Base-by-base conservation (phyloP, 2,797 vertebrate species). In the Clarias pachynema region DNA sequence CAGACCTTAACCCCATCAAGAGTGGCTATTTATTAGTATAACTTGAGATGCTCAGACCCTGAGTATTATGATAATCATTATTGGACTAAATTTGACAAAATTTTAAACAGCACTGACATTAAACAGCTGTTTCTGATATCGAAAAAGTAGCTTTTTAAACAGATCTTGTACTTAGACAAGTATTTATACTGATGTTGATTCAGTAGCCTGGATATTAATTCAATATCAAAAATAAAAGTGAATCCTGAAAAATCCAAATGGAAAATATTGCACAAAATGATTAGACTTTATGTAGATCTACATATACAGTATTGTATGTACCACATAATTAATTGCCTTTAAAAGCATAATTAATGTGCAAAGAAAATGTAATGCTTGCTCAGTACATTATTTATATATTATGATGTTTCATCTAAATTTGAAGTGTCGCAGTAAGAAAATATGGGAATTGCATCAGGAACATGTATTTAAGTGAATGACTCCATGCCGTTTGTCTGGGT, bases 401-500 rank as follows among this genome's bases (percentile, higher is more conserved):
- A 40, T 18, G 22, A 79, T 63, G 12, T 37, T 78, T 59, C 5
- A 18, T 40, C n/a, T 80, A 5, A 80, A 66, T 66, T 49, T 49
- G 16, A 80, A 5, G 4, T 53, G 49, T 14, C 66, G 59, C 40
- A 62, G 6, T 53, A 29, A 53, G 29, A 44, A 79, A 31, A 65
- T 62, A n/a, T 18, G 8, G 18, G 29, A 63, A 53, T 31, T 5
- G 37, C n/a, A 53, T 29, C n/a, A 53, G 40, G 24, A 80, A 22
- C 9, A 49, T 31, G 4, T 80, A 14, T 85, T 14, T 24, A 93
- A 82, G 89, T 94, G 68, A 89, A 91, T 3, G 92, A 91, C 83
- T 94, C 92, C 85, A 90, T 73, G 29, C 91, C 86, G 24, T 92
- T 88, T 88, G 93, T 90, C 75, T 95, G 93, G 88, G 94, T 84